Percentiles rank a stretch among this genome's conserved stretches.
Evolutionary conservation across 2,113 vertebrate species (phyloP).

Genomic region (Taxidea taxus): DNA sequence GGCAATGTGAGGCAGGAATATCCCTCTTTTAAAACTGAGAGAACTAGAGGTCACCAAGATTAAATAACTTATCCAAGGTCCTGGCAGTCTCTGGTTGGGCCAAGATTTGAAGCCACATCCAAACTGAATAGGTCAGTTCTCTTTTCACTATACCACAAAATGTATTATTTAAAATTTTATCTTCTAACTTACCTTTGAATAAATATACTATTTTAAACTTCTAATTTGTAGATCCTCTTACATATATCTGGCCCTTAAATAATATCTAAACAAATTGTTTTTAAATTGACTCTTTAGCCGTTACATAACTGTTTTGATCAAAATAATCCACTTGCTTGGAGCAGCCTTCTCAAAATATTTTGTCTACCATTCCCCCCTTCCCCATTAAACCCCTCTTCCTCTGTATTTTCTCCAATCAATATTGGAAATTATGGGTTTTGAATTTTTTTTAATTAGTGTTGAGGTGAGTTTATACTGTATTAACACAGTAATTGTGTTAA

Average conservation of each 20-base stretch:
- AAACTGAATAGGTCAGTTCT: neutral
- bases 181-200: neutral
- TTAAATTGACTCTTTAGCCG: neutral
- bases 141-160: neutral
- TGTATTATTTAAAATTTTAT: neutral
- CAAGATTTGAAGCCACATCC: neutral
- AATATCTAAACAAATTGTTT: neutral
- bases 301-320: neutral
- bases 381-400: neutral
- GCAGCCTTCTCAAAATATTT: neutral
- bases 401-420: neutral
- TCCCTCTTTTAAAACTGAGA: neutral
- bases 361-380: neutral
- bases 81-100: neutral
- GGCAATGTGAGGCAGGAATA: neutral
- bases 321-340: neutral
- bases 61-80: neutral
- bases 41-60: neutral
- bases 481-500: neutral
- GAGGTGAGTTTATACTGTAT: neutral
- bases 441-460: neutral
- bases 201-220: neutral
- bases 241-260: neutral
- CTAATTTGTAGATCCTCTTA: neutral
- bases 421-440: neutral